Evolutionary conservation across 2,888 invertebrate genomes (phyloP), one percentile per base, ranked within the genome.

Genomic region (Chymomyza caudatula): DNA sequence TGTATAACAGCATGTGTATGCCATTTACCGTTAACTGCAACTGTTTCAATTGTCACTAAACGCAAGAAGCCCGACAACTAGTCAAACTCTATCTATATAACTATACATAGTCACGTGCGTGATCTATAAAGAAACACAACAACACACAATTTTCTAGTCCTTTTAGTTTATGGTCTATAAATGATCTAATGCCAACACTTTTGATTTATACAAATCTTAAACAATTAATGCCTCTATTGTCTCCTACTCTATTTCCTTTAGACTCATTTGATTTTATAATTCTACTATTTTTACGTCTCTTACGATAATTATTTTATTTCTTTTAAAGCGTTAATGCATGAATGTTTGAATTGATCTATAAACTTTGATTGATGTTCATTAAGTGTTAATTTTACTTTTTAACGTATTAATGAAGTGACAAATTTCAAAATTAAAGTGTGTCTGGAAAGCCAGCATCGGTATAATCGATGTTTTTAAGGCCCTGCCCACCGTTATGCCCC

Each of bases 1-100:
- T 25, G 25, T 25, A 69, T 70, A 49, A 53, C 11, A 70, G 76
- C 78, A 80, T 73, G 78, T 77, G 73, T 79, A 68, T 74, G 71
- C 74, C 74, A 65, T 68, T 69, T 51, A 19, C 19, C 13, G 19
- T 20, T 76, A 79, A 81, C 71, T 78, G 69, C 66, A 58, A 66
- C 60, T 54, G 67, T 54, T 63, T 47, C 6, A 59, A 54, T 23
- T 67, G 71, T 76, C 64, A 76, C 79, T 77, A 73, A 79, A 70
- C 65, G 43, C 49, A 19, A 63, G 58, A 62, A 67, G 8, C 29
- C 29, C 29, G 8, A 37, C 11, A 37, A 11, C 8, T 37, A 37
- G 25, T 25, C 25, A 25, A 25, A 6, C 25, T 25, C 25, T 6
- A n/a, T 25, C 25, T 25, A 25, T 25, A 25, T 25, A 25, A 3